Evolutionary conservation across 2,888 invertebrate genomes (phyloP).

Genomic region (Fragum sueziense): DNA sequence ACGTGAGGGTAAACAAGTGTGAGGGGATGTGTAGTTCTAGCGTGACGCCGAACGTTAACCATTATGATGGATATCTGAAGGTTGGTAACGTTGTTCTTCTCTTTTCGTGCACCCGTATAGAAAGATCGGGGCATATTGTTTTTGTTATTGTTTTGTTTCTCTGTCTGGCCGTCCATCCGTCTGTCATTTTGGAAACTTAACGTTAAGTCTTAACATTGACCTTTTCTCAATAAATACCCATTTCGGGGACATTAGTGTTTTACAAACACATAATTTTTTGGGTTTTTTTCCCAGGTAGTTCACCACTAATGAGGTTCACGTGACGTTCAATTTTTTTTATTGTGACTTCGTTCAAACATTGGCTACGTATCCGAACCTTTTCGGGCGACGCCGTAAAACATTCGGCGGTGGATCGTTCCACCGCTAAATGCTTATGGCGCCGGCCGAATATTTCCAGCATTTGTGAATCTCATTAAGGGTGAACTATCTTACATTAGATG

Average conservation of each 20-base stretch:
- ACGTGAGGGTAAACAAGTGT: slow-evolving; percentile 48
- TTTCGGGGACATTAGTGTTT: too few species aligned
- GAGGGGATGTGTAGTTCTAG: slow-evolving; percentile 52
- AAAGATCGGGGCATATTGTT: too few species aligned
- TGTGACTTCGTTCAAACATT: neutral
- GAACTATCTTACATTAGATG: neutral
- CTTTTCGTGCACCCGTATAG: too few species aligned
- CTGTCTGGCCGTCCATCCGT: too few species aligned
- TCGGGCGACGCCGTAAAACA: neutral
- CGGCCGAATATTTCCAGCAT: neutral
- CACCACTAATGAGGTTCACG: neutral
- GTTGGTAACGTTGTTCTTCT: too few species aligned
- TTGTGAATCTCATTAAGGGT: neutral
- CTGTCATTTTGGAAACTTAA: too few species aligned
- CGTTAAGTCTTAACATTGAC: too few species aligned
- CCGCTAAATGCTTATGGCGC: neutral
- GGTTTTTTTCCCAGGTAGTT: neutral
- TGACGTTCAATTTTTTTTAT: neutral
- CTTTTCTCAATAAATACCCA: too few species aligned
- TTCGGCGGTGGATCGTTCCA: neutral
- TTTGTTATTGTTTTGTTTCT: too few species aligned
- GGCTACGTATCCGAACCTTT: neutral
- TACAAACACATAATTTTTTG: too few species aligned
- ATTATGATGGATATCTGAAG: slow-evolving; percentile 48
- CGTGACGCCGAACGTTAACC: slow-evolving; percentile 44